phyloP scores from a whole-genome alignment of 2,888 invertebrate genomes.

The Operophtera brumata region DNA sequence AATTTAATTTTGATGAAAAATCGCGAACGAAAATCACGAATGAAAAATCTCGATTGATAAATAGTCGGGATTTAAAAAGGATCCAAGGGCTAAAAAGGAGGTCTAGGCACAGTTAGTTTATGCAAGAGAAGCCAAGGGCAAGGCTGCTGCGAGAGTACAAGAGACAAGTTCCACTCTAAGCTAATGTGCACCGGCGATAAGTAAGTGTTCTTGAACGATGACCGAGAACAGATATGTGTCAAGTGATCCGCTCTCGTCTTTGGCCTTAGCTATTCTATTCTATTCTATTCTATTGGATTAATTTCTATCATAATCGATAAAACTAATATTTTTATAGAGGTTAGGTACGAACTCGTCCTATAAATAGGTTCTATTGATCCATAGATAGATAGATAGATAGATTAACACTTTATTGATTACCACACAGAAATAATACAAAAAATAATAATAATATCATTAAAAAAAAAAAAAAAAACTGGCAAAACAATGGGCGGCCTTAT shows the following conservation, averaged over 20 bases:
- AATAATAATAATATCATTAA: too few species aligned
- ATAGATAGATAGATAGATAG: too few species aligned
- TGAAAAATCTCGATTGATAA: too few species aligned
- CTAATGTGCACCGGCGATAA: slow-evolving; percentile 2
- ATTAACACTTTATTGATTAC: too few species aligned
- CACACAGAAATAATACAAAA: too few species aligned
- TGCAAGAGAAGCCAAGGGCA: neutral
- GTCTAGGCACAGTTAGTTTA: neutral
- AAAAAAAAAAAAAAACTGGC: too few species aligned
- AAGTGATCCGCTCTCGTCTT: slow-evolving; percentile 2
- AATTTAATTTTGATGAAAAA: too few species aligned
- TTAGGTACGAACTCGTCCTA: neutral
- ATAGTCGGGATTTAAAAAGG: too few species aligned
- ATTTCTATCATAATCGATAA: neutral
- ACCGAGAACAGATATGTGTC: slow-evolving; percentile 10
- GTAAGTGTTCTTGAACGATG: slow-evolving; percentile 7
- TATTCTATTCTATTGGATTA: slow-evolving; percentile 3
- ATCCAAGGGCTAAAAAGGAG: too few species aligned
- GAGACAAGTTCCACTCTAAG: neutral
- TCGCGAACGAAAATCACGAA: too few species aligned
- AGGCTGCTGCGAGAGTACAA: too few species aligned
- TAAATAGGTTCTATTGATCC: neutral
- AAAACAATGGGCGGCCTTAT: too few species aligned
- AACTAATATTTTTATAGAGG: neutral
- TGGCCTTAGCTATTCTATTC: slow-evolving; percentile 9